phyloP scores from a whole-genome alignment of 2,888 invertebrate genomes.

The Polietes domitor region DNA sequence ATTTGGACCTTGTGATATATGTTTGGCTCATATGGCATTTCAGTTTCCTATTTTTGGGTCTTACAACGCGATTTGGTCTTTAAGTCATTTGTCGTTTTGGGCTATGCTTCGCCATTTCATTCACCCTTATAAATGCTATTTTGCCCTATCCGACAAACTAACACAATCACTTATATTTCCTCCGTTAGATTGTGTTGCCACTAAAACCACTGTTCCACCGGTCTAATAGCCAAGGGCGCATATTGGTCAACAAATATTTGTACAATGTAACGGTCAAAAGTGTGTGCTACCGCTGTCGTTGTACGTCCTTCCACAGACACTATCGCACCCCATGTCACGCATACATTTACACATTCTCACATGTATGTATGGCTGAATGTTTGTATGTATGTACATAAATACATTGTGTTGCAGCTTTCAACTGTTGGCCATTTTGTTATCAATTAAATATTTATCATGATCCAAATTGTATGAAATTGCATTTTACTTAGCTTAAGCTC shows the following conservation, averaged over 20 bases:
- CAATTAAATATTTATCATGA: conserved; percentile 55
- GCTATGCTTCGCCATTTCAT: too few relatives aligned
- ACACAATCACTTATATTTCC: too few relatives aligned
- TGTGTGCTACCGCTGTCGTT: not conserved
- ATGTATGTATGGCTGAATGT: not conserved
- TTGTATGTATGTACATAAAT: too few relatives aligned
- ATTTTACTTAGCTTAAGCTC: conserved; percentile 26
- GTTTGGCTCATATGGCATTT: too few relatives aligned
- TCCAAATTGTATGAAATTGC: conserved; percentile 35
- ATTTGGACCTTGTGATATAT: too few relatives aligned
- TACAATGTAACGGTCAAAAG: conserved; percentile 1
- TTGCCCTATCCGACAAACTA: too few relatives aligned
- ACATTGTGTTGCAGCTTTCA: conserved; percentile 26
- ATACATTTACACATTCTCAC: conserved; percentile 25
- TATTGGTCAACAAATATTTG: conserved; percentile 17
- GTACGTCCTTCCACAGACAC: not conserved
- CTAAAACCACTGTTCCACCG: not conserved
- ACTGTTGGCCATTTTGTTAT: conserved; percentile 54
- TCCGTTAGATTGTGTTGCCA: too few relatives aligned
- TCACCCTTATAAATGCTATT: too few relatives aligned
- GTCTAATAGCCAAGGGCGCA: conserved; percentile 5
- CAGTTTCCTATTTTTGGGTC: too few relatives aligned
- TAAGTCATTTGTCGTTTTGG: too few relatives aligned
- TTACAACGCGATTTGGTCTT: too few relatives aligned
- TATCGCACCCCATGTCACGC: not conserved